Evolutionary conservation across 2,888 invertebrate species (phyloP), one percentile per base, ranked within the genome.

Genomic region (Amblyjoppa fuscipennis): DNA sequence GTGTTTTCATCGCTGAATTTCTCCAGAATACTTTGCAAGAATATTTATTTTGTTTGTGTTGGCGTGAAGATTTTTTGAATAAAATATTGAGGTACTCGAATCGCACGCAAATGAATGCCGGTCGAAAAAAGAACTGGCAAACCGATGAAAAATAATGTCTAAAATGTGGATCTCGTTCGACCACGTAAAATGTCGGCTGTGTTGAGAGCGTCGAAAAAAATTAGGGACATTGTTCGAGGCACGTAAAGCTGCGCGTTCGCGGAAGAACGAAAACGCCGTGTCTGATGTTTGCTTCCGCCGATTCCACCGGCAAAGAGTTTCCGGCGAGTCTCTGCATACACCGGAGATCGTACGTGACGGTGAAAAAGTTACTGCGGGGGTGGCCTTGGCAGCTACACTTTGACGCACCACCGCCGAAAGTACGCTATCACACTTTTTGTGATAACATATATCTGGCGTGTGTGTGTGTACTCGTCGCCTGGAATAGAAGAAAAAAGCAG

Each of bases 401-500:
- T 68, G 64, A 71, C 41, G 11, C 28, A 41, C 49, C 16, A 20
- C 31, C 20, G 64, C 38, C 16, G 69, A 73, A 20, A 25, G 28
- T 51, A 9, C 64, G 25, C 45, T 5, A 64, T 16, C 41, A 69
- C 38, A 25, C 28, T 1, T 34, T 34, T 25, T 61, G 13, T 49
- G 45, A 49, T 16, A 49, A 49, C 13, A 53, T 61, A 38, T 20
- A 73, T 51, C 9, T 34, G n/a, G 25, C 20, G 56, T 11, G 16
- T 16, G 34, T 16, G 34, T 38, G 76, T 53, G 45, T 66, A 70
- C 69, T 61, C 28, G 77, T 68, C 41, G 56, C 45, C 59, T 51
- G 45, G 28, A 75, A 16, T 59, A 87, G 70, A 69, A 70, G 80
- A 85, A 78, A 80, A 74, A 66, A 68, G 85, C 75, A 66, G 45